Percentiles rank a stretch among this genome's conserved stretches.
Conservation (phyloP, 2,113 vertebrate genomes). For the Hucho hucho region DNA sequence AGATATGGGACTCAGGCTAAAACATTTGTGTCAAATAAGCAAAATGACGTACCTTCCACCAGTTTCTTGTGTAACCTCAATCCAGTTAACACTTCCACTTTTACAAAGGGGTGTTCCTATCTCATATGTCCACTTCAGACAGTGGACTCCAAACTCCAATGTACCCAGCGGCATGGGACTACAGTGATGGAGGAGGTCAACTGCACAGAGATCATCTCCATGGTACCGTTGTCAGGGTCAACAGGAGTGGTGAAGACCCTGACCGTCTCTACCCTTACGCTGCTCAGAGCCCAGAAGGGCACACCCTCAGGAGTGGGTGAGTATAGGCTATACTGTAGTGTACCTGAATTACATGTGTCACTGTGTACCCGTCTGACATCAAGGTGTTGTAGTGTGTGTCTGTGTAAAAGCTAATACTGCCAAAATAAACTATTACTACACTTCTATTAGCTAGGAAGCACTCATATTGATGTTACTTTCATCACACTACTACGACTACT, state of each 20-base stretch:
- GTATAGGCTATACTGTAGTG: not conserved
- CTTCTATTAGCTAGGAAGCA: not conserved
- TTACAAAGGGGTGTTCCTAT: not conserved
- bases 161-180: conserved; percentile 60
- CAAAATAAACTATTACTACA: not conserved
- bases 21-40: too few relatives aligned
- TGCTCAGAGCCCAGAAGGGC: conserved; percentile 68
- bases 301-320: conserved; percentile 57
- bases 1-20: too few relatives aligned
- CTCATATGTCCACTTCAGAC: conserved; percentile 48
- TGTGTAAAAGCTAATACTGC: not conserved
- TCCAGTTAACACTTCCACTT: not conserved
- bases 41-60: not conserved
- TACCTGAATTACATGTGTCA: conserved; percentile 46
- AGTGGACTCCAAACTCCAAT: conserved; percentile 63
- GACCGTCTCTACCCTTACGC: conserved; percentile 61
- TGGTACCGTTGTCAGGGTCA: conserved; percentile 49
- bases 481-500: not conserved
- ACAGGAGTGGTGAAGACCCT: conserved; percentile 57
- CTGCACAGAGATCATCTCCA: conserved; percentile 69
- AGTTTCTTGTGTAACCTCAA: not conserved
- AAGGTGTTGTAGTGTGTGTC: not conserved
- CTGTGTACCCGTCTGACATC: not conserved
- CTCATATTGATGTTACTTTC: not conserved
- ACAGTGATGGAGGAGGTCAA: conserved; percentile 72